Evolutionary conservation across 2,888 invertebrate species (phyloP).

Genomic region (Campoletis raptor): DNA sequence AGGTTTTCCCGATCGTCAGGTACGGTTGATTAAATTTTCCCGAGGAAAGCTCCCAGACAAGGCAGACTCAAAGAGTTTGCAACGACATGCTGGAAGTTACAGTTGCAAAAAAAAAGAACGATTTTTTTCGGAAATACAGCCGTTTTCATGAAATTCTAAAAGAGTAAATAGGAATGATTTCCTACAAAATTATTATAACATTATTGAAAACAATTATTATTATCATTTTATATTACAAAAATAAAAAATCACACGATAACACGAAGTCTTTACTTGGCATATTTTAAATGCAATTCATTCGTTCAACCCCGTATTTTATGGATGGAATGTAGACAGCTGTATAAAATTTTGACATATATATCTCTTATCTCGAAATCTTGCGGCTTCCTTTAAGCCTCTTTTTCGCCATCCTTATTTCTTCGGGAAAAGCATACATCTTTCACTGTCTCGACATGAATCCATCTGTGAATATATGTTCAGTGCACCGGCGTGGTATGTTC

Average conservation of each 20-base stretch:
- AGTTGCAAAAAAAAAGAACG: not conserved
- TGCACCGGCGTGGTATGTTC: not conserved
- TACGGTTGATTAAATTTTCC: slow-evolving; percentile 39
- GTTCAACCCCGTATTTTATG: not conserved
- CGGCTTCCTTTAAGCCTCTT: slow-evolving; percentile 1
- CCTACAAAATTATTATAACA: not conserved
- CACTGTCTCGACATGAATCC: not conserved
- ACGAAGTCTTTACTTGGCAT: not conserved
- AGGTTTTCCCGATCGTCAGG: not conserved
- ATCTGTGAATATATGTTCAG: slow-evolving; percentile 10
- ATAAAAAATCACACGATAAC: not conserved
- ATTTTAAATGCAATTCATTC: not conserved
- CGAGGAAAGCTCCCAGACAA: not conserved
- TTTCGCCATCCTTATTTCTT: slow-evolving; percentile 12
- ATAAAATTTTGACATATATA: no score
- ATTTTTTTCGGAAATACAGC: not conserved
- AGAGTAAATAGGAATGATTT: not conserved
- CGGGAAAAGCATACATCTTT: slow-evolving; percentile 14
- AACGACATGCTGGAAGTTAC: not conserved
- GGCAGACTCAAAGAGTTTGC: not conserved
- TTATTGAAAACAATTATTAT: not conserved
- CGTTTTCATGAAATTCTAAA: not conserved
- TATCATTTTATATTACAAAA: not conserved
- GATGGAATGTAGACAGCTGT: not conserved
- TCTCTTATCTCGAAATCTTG: slow-evolving; percentile 37